Base-by-base conservation (phyloP, 2,797 vertebrate genomes). In the Centroberyx gerrardi region DNA sequence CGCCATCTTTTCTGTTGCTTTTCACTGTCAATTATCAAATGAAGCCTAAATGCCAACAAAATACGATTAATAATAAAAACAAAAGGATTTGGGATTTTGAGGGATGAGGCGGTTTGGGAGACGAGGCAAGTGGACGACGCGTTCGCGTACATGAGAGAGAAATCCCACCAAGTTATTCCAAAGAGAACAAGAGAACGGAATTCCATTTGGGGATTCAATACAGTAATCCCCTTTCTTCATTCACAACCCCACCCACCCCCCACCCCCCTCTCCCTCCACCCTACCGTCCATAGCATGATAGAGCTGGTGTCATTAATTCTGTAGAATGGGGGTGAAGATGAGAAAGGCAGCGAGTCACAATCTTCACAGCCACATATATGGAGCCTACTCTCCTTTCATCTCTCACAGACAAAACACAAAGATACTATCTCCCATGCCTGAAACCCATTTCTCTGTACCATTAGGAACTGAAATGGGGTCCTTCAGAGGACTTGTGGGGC, bases 401-500 rank as follows among this genome's bases (percentile, higher is more conserved):
- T 88, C 77, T 58, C 74, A 48, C 83, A 87, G 80, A 87, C 84
- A 87, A 87, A 88, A 86, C 84, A 85, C 72, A 86, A 79, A 92
- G 91, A 94, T 91, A 85, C 76, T 74, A 93, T 93, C 92, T 90
- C 69, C 81, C 81, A 72, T 85, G 78, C 89, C 87, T 88, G 87
- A 88, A 94, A 93, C 75, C 87, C 80, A 93, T 93, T 93, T 94
- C 88, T 92, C 81, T 80, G 78, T 83, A 76, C 88, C 80, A 93
- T 94, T 90, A 92, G 84, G 80, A 78, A 77, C 83, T 76, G 83
- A 85, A 92, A 88, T 86, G 44, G 78, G 82, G 78, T 87, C 80
- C 85, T 86, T 76, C 70, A 72, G 79, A 80, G 76, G 69, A 82
- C 72, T 58, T 28, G 70, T 55, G 62, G 22, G 67, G 65, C 64